A percentile compares a stretch with the other conserved stretches of the same genome.
phyloP scores from a whole-genome alignment of 2,888 invertebrate species.

The Dynastes grantii region DNA sequence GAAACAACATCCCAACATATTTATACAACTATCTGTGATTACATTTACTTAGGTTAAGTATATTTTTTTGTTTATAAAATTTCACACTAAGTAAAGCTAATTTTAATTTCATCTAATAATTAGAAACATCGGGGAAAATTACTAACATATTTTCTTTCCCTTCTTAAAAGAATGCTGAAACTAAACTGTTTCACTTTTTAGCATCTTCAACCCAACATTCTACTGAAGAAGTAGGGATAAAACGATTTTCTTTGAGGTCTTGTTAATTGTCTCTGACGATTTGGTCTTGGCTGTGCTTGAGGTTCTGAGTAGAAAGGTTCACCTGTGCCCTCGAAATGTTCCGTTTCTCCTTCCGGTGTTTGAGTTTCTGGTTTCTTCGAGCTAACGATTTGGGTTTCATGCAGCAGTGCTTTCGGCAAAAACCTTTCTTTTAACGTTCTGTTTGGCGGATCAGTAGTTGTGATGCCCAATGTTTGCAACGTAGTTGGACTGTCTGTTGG shows the following conservation, averaged over 20 bases:
- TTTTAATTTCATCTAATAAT: conserved; percentile 25
- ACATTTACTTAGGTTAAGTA: too few relatives aligned
- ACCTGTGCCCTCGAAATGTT: conserved; percentile 54
- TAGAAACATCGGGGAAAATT: neutral
- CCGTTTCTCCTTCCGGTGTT: conserved; percentile 49
- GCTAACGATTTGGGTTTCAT: conserved; percentile 45
- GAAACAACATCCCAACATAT: neutral
- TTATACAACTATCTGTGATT: neutral
- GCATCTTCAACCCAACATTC: conserved; percentile 71
- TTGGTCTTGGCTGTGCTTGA: conserved; percentile 67
- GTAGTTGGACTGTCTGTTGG: conserved; percentile 26
- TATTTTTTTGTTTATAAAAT: conserved; percentile 16
- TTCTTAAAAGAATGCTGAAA: neutral
- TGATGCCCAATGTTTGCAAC: conserved; percentile 1
- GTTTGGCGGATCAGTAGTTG: conserved; percentile 52
- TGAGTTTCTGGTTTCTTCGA: conserved; percentile 50
- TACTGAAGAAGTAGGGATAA: conserved; percentile 73
- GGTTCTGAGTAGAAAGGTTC: conserved; percentile 63
- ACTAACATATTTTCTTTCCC: conserved; percentile 5
- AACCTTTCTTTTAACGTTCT: conserved; percentile 55
- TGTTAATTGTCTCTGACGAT: conserved; percentile 71
- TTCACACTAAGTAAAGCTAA: conserved; percentile 29
- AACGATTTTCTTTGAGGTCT: conserved; percentile 72
- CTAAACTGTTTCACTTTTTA: neutral
- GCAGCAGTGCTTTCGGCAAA: conserved; percentile 57